Base-by-base conservation (phyloP, 2,113 vertebrate genomes). In the Oceanodroma tethys region DNA sequence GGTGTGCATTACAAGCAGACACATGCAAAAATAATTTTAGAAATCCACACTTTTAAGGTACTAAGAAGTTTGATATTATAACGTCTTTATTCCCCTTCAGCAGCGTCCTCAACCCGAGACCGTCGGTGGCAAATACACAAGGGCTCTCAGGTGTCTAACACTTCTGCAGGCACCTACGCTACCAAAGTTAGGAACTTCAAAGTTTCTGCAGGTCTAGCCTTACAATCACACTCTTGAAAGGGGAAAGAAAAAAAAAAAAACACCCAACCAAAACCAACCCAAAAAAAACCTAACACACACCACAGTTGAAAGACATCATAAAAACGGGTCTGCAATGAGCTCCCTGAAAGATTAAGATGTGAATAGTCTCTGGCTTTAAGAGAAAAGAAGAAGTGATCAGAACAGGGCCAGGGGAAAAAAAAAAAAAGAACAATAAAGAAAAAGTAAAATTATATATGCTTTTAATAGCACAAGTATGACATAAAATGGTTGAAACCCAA, bases 1-100 rank as follows among this genome's bases (percentile, higher is more conserved):
- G 0, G 32, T 78, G 50, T 47, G 8, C 58, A 38, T 34, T 94
- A 80, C 78, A 95, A 70, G 91, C 74, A 88, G 59, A 74, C 40
- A 91, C 78, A 88, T 36, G 81, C 78, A 94, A 93, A 97, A 95
- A 76, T 73, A 21, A 84, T 79, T 95, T 75, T 34, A 81, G 79
- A 92, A 95, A 88, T 73, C 63, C 29, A 60, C 16, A 55, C 42
- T 93, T 36, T 40, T 50, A 23, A 75, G 48, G 40, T 76, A 73
- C 45, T 75, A 50, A 75, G 80, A 56, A 38, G 66, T 70, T 72
- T 65, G 21, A 58, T 82, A 16, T 66, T 48, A 65, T 15, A 76
- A 32, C 25, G 11, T 21, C 70, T 60, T 78, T 79, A 82, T 43
- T 75, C n/a, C 25, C 25, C 34, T 79, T 87, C 74, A 65, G 71